Evolutionary conservation across 2,888 invertebrate genomes (phyloP).

Genomic region (Drosophila mimica): DNA sequence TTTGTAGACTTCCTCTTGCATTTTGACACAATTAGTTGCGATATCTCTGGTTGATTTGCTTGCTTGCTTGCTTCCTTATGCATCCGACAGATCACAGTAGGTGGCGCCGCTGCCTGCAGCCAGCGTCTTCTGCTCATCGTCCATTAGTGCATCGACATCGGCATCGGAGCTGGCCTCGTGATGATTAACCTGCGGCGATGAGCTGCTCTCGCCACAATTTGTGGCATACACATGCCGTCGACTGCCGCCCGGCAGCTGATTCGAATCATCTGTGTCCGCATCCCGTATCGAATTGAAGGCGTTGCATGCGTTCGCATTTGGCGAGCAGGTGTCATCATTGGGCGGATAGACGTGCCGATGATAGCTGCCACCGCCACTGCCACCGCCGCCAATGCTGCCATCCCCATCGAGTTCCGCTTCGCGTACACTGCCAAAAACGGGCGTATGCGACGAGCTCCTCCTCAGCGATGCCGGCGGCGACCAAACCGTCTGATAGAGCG

Average conservation of each 20-base stretch:
- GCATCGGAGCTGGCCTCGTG: constrained; percentile 73
- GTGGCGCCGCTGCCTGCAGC: constrained; percentile 46
- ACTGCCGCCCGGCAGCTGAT: constrained; percentile 77
- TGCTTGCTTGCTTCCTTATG: constrained; percentile 49
- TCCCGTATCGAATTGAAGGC: constrained; percentile 85
- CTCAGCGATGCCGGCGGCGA: constrained; percentile 84
- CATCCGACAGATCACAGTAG: constrained; percentile 81
- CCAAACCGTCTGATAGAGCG: constrained; percentile 85
- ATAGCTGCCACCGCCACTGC: constrained; percentile 75
- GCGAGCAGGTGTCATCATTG: constrained; percentile 84
- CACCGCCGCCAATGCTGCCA: constrained; percentile 69
- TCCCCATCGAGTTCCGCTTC: constrained; percentile 83
- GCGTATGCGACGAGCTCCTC: constrained; percentile 84
- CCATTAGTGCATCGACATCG: constrained; percentile 71
- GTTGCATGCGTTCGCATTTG: constrained; percentile 83
- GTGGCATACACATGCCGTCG: constrained; percentile 84
- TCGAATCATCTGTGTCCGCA: constrained; percentile 84
- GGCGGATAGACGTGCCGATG: constrained; percentile 85
- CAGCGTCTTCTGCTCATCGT: constrained; percentile 73
- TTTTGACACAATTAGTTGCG: constrained; percentile 66
- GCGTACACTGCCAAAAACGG: constrained; percentile 84
- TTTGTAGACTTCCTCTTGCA: constrained; percentile 3
- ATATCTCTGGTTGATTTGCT: not conserved
- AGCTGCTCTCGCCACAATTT: constrained; percentile 84
- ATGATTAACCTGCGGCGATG: constrained; percentile 83